These are phyloP conservation scores for Pluvialis apricaria DNA, from an alignment of 2,113 vertebrate species.

Conservation along the genomic window DNA sequence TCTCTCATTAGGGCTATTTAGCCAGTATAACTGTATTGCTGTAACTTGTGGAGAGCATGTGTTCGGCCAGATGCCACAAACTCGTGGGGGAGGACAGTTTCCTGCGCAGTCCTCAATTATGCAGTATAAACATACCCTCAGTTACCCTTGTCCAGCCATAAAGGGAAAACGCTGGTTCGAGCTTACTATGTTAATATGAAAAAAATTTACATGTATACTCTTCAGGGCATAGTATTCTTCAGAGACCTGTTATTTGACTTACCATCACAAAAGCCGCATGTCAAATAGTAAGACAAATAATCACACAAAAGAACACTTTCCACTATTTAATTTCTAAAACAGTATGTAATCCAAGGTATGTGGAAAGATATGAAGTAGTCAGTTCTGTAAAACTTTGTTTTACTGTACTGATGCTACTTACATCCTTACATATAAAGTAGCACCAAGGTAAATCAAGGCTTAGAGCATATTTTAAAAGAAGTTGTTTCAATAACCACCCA, in stretches of 20 bases:
- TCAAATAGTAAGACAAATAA: not conserved
- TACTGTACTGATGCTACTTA: not conserved
- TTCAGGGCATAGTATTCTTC: not conserved
- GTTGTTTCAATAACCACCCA: not conserved
- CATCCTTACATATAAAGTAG: not conserved
- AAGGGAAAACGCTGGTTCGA: not conserved
- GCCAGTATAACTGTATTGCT: not conserved
- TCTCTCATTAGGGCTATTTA: not conserved
- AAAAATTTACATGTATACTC: not conserved
- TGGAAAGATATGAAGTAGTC: not conserved
- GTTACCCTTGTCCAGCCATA: not conserved
- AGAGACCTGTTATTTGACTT: not conserved
- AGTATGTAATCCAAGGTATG: not conserved
- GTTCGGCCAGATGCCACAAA: not conserved
- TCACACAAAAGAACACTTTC: not conserved
- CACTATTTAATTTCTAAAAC: not conserved
- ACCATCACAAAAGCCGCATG: not conserved
- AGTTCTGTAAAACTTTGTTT: not conserved
- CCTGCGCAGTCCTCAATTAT: not conserved
- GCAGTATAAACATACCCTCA: slow-evolving; percentile 21
- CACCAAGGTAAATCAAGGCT: not conserved
- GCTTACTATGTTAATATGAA: not conserved
- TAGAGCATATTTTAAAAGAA: not conserved
- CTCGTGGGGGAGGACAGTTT: not conserved
- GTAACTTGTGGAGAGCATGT: not conserved